Percentiles rank a stretch among this genome's conserved stretches.
Evolutionary conservation across 1,140 invertebrate species (phyloP).

Genomic region (Monomorium pharaonis): DNA sequence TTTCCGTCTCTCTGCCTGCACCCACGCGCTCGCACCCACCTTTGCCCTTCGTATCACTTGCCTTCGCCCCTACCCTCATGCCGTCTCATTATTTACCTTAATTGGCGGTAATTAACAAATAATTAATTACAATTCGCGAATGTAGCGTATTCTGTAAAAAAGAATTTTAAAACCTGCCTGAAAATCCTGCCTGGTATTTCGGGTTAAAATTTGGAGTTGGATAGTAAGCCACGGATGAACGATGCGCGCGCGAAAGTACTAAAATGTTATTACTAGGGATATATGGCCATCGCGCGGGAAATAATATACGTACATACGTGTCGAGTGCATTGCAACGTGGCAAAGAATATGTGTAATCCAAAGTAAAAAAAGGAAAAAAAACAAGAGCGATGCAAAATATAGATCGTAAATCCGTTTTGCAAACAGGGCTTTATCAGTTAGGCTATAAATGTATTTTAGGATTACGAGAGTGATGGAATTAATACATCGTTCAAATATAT

Average conservation of each 20-base stretch:
- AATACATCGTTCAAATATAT: not conserved
- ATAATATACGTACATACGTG: slow-evolving; percentile 24
- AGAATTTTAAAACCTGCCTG: slow-evolving; percentile 68
- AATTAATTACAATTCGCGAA: slow-evolving; percentile 72
- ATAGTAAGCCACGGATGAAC: slow-evolving; percentile 4
- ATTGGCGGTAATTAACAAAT: slow-evolving; percentile 80
- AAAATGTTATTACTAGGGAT: slow-evolving; percentile 7
- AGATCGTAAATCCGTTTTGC: slow-evolving; percentile 49
- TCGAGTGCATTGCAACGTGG: not conserved
- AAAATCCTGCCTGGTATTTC: not conserved
- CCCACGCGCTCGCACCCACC: not conserved
- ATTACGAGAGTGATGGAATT: slow-evolving; percentile 27
- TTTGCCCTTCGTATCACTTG: slow-evolving; percentile 57
- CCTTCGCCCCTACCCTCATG: slow-evolving; percentile 37
- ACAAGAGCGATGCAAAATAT: slow-evolving; percentile 8
- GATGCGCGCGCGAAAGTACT: slow-evolving; percentile 6
- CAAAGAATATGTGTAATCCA: slow-evolving; percentile 23
- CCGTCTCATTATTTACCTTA: slow-evolving; percentile 80
- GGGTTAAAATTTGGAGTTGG: not conserved
- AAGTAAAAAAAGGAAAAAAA: slow-evolving; percentile 30
- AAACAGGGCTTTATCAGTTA: slow-evolving; percentile 17
- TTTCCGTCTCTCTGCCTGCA: slow-evolving; percentile 59
- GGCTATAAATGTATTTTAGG: slow-evolving; percentile 53
- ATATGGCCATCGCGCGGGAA: not conserved
- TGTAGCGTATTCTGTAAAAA: slow-evolving; percentile 48